Evolutionary conservation across 2,797 vertebrate species (phyloP), one percentile per base, ranked within the genome.

Genomic region (Myiotriccus ornatus): DNA sequence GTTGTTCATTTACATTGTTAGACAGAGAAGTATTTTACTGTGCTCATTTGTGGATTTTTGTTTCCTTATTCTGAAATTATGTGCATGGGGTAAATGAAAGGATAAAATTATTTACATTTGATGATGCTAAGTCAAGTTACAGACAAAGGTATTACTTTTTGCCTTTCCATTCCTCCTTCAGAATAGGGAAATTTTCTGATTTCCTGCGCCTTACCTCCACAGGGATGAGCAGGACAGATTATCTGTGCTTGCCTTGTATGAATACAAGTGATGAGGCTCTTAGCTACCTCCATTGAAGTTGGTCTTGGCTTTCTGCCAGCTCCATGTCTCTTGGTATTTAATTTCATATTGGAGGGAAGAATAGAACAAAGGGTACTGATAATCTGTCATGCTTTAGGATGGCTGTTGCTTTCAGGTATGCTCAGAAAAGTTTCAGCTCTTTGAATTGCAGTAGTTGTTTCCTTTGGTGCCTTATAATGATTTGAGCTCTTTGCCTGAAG

Each of bases 401-500:
- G 69, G 30, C 65, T 87, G 19, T 53, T 80, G 44, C 76, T 77
- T 95, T 63, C 53, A 93, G 41, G 49, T 77, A 57, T 35, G 44
- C 57, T 91, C 17, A 43, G 46, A 89, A 84, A 81, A 87, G n/a
- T 21, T 52, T 84, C 1, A 3, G 3, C 78, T 59, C 11, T 82
- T 80, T 93, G 52, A 92, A 84, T 73, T 82, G 70, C 20, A 50
- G 50, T 50, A 79, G 55, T 70, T 75, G 30, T 60, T 89, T 83
- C 60, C 53, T 77, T 91, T 81, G 63, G 57, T 84, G 43, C 17
- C 6, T 21, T 64, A 25, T 67, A 80, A 77, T 68, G 41, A 81
- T 75, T 49, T 77, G 57, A 94, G 41, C 25, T 87, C 87, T 90
- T 88, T 20, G 22, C 73, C 77, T 81, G 87, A 84, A 94, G 70